These are phyloP conservation scores for Mactra quadrangularis DNA, from an alignment of 1,140 invertebrate genomes.

Conservation along the genomic window DNA sequence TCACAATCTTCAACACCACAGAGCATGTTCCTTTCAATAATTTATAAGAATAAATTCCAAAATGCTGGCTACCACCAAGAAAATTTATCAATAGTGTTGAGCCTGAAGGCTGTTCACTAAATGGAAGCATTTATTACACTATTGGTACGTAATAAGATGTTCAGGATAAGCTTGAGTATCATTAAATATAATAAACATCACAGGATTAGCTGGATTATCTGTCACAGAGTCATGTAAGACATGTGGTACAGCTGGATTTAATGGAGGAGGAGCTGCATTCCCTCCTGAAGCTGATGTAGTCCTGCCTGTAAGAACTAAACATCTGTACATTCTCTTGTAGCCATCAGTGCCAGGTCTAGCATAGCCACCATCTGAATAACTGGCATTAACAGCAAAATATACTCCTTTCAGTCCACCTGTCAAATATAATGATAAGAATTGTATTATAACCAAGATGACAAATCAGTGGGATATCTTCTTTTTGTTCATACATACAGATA, in stretches of 20 bases:
- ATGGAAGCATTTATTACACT: constrained; percentile 13
- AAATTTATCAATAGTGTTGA: no score
- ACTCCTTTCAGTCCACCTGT: constrained; percentile 61
- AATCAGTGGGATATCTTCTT: background rate
- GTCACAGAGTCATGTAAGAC: constrained; percentile 66
- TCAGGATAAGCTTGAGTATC: constrained; percentile 74
- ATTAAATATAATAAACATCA: constrained; percentile 68
- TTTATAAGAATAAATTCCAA: no score
- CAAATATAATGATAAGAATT: constrained; percentile 5
- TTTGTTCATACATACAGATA: background rate
- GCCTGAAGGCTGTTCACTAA: background rate
- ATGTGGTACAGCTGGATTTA: background rate
- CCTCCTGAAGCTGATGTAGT: constrained; percentile 22
- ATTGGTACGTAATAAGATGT: constrained; percentile 57
- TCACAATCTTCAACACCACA: no score
- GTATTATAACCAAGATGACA: background rate
- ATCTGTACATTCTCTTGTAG: constrained; percentile 62
- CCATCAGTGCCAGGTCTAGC: constrained; percentile 38
- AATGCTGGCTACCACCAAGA: no score
- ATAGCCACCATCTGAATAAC: constrained; percentile 17
- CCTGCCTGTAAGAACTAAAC: constrained; percentile 64
- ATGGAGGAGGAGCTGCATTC: constrained; percentile 58
- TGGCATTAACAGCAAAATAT: constrained; percentile 59
- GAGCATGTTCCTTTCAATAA: no score
- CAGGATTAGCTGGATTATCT: constrained; percentile 59